Base-by-base conservation (phyloP, 2,797 vertebrate species). In the Periophthalmus magnuspinnatus region DNA sequence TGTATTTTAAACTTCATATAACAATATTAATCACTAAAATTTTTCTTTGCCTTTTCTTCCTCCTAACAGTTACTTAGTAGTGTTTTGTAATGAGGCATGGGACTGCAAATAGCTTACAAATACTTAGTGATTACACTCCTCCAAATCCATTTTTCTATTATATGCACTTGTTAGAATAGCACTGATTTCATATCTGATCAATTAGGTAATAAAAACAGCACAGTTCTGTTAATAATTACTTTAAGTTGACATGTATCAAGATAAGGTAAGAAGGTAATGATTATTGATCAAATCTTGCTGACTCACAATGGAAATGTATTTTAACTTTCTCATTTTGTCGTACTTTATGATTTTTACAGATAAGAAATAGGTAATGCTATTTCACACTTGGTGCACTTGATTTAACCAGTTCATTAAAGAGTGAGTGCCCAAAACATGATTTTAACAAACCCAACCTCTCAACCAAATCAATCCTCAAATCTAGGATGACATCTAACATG, bases 391-490 rank as follows among this genome's bases (percentile, higher is more conserved):
- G 6, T 32, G 56, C 0, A 50, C 28, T 28, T 28, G 28, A 28
- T 28, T 28, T 58, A n/a, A n/a, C n/a, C 24, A 50, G 16, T 32
- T 32, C 41, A 0, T 22, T 6, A 1, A 64, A 59, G 60, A 59
- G 47, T 28, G 34, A 77, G 65, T 76, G 62, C 76, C 34, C 6
- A 32, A 50, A 45, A 67, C 57, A 55, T 13, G 6, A 64, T 69
- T 38, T 54, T 34, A 38, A 68, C 41, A 73, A 67, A 69, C 69
- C 0, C 2, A 7, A 50, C 28, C 10, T 56, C 22, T n/a, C 77
- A 67, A 58, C 69, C 67, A 60, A 80, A 84, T 83, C 72, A 75
- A 85, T 75, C 81, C 61, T 83, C 74, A 76, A 85, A 78, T 83
- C 59, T 67, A 78, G 85, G 70, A 67, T 52, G 62, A 80, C 52